A percentile compares a stretch with the other conserved stretches of the same genome.
phyloP scores from a whole-genome alignment of 2,797 vertebrate species.

The Channa striata region DNA sequence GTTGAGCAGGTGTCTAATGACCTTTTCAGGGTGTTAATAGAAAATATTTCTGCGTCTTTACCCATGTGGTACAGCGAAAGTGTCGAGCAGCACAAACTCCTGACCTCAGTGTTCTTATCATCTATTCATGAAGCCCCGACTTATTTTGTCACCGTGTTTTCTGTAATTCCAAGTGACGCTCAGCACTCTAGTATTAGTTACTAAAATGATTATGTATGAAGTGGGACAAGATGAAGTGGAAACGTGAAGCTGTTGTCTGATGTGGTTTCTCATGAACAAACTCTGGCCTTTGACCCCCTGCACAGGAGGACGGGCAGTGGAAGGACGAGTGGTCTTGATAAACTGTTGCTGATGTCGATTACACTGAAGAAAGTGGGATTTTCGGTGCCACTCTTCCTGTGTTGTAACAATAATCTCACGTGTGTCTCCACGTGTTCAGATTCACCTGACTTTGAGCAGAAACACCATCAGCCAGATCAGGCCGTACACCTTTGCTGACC shows the following conservation, averaged over 20 bases:
- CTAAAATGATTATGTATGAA: slow-evolving; percentile 4
- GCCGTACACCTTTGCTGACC: slow-evolving; percentile 88
- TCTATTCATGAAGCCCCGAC: slow-evolving; percentile 11
- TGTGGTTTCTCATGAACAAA: neutral
- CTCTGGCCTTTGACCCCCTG: slow-evolving; percentile 28
- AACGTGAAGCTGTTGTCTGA: neutral
- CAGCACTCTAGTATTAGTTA: slow-evolving; percentile 14
- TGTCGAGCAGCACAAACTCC: neutral
- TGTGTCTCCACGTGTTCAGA: slow-evolving; percentile 50
- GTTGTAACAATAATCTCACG: no score
- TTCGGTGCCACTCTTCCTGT: neutral
- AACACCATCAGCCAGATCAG: slow-evolving; percentile 94
- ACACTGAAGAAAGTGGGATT: neutral
- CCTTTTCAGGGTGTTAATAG: slow-evolving; percentile 15
- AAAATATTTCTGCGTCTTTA: slow-evolving; percentile 16
- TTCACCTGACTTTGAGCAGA: slow-evolving; percentile 91
- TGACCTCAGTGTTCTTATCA: neutral
- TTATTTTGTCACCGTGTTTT: neutral
- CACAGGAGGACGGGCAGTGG: neutral
- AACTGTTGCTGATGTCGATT: slow-evolving; percentile 6
- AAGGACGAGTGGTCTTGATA: neutral
- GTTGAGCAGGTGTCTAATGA: slow-evolving; percentile 24
- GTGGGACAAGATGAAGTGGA: neutral
- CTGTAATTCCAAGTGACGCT: neutral
- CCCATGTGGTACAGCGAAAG: neutral